Evolutionary conservation across 2,888 invertebrate genomes (phyloP).

Genomic region (Anticlea derivata): DNA sequence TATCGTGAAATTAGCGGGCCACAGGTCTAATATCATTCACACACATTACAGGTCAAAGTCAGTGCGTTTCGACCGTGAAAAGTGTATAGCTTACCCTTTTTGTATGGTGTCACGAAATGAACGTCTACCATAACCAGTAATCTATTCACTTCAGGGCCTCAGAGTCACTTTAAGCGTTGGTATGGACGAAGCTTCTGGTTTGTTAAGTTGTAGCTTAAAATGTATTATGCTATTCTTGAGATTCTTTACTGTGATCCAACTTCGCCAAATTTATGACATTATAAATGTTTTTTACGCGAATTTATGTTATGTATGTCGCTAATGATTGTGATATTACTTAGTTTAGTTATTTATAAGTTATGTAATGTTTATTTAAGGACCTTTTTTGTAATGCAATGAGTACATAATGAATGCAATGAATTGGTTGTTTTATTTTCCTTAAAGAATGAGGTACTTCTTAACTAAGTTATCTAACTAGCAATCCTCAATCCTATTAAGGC

Average conservation of each 20-base stretch:
- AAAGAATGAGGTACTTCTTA: too few species aligned
- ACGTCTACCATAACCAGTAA: too few species aligned
- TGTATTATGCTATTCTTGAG: slow-evolving; percentile 8
- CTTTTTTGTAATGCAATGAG: slow-evolving; percentile 49
- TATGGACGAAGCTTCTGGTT: background rate
- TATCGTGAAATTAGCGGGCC: too few species aligned
- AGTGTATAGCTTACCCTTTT: too few species aligned
- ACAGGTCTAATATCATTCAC: too few species aligned
- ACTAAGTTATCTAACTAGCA: too few species aligned
- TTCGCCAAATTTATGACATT: slow-evolving; percentile 21
- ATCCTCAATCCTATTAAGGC: too few species aligned
- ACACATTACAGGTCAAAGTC: too few species aligned
- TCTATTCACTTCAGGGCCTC: too few species aligned
- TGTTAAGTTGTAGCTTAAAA: background rate
- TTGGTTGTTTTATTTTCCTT: slow-evolving; percentile 38
- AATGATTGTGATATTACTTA: slow-evolving; percentile 79
- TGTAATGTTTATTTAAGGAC: slow-evolving; percentile 36
- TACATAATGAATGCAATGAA: slow-evolving; percentile 45
- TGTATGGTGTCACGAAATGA: too few species aligned
- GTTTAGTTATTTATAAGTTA: slow-evolving; percentile 55
- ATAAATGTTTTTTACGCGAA: slow-evolving; percentile 29
- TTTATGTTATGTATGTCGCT: slow-evolving; percentile 58
- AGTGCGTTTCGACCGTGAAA: too few species aligned
- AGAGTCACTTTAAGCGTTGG: too few species aligned
- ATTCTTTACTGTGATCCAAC: slow-evolving; percentile 24